A percentile compares a stretch with the other conserved stretches of the same genome.
phyloP scores from a whole-genome alignment of 2,797 vertebrate genomes.

The Hylomyscus alleni region DNA sequence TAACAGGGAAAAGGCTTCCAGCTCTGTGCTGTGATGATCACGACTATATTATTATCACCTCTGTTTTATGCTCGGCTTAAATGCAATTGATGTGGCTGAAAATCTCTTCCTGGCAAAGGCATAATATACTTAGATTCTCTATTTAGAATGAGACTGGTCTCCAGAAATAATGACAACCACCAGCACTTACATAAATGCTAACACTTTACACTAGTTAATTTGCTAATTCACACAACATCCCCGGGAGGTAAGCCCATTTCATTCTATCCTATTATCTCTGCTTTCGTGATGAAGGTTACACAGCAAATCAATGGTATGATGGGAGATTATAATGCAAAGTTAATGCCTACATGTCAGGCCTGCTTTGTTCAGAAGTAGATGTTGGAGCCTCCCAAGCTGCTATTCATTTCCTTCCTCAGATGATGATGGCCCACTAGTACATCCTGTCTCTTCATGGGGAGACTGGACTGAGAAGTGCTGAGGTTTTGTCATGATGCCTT shows the following conservation, averaged over 20 bases:
- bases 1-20: slow-evolving; percentile 71
- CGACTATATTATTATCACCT: slow-evolving; percentile 78
- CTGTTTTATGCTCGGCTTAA: slow-evolving; percentile 74
- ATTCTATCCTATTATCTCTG: slow-evolving; percentile 79
- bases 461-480: slow-evolving; percentile 21
- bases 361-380: slow-evolving; percentile 67
- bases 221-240: slow-evolving; percentile 81
- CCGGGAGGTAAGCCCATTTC: slow-evolving; percentile 76
- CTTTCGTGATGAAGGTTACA: slow-evolving; percentile 80
- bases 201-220: slow-evolving; percentile 80
- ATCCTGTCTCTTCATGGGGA: slow-evolving; percentile 15
- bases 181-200: slow-evolving; percentile 81
- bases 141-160: slow-evolving; percentile 73
- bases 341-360: slow-evolving; percentile 71
- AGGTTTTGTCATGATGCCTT: slow-evolving; percentile 46
- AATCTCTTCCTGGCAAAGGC: slow-evolving; percentile 66
- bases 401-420: slow-evolving; percentile 55
- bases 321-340: slow-evolving; percentile 71
- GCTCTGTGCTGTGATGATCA: slow-evolving; percentile 50
- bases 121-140: slow-evolving; percentile 76
- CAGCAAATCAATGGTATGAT: slow-evolving; percentile 76
- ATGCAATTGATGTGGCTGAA: slow-evolving; percentile 72
- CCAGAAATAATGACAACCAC: slow-evolving; percentile 78
- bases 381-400: slow-evolving; percentile 47
- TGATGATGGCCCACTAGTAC: not conserved